Evolutionary conservation across 1,140 invertebrate species (phyloP), one percentile per base, ranked within the genome.

Genomic region (Drosophila athabasca): DNA sequence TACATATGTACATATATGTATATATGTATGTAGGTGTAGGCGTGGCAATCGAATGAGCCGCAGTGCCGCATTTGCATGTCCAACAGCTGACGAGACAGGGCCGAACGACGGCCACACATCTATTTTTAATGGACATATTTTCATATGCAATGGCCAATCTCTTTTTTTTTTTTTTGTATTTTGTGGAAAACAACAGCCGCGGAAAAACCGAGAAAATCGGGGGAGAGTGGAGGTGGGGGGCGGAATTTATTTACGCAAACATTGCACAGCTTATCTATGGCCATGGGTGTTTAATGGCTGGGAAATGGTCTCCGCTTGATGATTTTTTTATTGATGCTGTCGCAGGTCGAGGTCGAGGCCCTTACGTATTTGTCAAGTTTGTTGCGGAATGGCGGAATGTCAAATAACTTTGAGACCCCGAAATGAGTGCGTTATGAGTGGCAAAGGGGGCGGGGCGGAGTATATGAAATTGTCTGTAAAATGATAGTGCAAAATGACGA

Each of bases 71-170:
- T 69, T 69, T 69, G 66, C 65, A 71, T 76, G 72, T 67, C 71
- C 50, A 64, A 58, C 64, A 53, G 70, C 54, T 71, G 62, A 54
- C 50, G 61, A 71, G 71, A 31, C 49, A 0, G 24, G 39, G 51
- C 35, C 76, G 35, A 39, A 74, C 43, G 67, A 75, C 70, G 62
- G 71, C 79, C 79, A 58, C 79, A 83, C 80, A 84, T 85, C 73
- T 80, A 79, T 80, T 80, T 85, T 84, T 85, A 84, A 85, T 84
- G 81, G 67, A 85, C 80, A 79, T 69, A 66, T 76, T 83, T 67
- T 58, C 62, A 58, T 83, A 61, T 83, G 72, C 64, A 76, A 69
- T 53, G 58, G 52, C 69, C 51, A 15, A 44, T 62, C 48, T 53
- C 44, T 54, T 50, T 13, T 17, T 43, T 44, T 43, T 65, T 65